Evolutionary conservation across 2,888 invertebrate genomes (phyloP), one percentile per base, ranked within the genome.

Genomic region (Drosophila austrosaltans): DNA sequence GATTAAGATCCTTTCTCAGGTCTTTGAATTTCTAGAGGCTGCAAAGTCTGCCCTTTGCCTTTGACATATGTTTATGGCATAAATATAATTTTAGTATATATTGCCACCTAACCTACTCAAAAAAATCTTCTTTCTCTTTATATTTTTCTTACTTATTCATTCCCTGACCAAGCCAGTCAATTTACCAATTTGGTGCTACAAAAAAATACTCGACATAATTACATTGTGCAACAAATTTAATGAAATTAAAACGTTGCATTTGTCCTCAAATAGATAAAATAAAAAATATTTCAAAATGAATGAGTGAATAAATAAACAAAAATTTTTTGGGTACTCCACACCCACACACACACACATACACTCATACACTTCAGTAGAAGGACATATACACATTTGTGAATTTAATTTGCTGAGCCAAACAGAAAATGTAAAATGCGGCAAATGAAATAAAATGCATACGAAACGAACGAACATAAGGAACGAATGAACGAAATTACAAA

Each of bases 171-270:
- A 32, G 76, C 56, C 62, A 84, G 67, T 79, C 77, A 82, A 75
- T 82, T 74, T 62, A 67, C 74, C 68, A 78, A 72, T 60, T 68
- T 66, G 53, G 59, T 48, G 54, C 30, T 7, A 16, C 10, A 53
- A n/a, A 44, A 57, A 61, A 39, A 63, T 53, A 22, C 3, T 7
- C 36, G 58, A 61, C 63, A 72, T 83, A 78, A 83, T 81, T 78
- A 71, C 70, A 78, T 75, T 77, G 72, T 63, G 72, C 69, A 61
- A 70, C 60, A 81, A 81, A 69, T 72, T 61, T 77, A 86, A 83
- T 82, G 78, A 85, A 82, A 85, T 82, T 82, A 82, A 82, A 82
- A 82, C 77, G 82, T 82, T 82, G 74, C 75, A 78, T 72, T 85
- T 81, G 69, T 69, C 70, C 58, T 39, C 54, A 76, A 75, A 77